Percentiles rank a stretch among this genome's conserved stretches.
phyloP scores from a whole-genome alignment of 2,797 vertebrate species.

The Catostomus latipinnis region DNA sequence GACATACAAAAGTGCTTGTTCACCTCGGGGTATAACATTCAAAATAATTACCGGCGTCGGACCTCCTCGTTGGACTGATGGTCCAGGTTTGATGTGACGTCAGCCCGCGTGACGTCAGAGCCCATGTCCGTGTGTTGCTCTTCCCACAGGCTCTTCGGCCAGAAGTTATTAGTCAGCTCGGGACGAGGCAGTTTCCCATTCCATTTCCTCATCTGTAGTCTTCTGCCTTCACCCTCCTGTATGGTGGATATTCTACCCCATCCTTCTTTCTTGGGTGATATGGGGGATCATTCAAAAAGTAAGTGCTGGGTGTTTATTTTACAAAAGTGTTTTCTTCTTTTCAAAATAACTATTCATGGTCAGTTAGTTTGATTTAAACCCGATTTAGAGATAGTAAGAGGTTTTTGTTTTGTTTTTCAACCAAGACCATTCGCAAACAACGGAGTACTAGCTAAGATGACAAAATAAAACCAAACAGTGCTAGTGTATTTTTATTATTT shows the following conservation, averaged over 20 bases:
- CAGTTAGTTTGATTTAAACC: conserved; percentile 5
- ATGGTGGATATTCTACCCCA: conserved; percentile 93
- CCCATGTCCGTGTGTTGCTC: conserved; percentile 82
- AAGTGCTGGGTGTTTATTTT: conserved; percentile 71
- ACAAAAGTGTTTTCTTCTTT: background rate
- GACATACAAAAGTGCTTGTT: conserved; percentile 4
- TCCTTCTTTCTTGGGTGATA: conserved; percentile 91
- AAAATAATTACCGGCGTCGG: conserved; percentile 24
- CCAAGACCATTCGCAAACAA: background rate
- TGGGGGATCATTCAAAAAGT: conserved; percentile 98
- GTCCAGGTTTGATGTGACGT: conserved; percentile 86
- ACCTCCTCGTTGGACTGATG: conserved; percentile 21
- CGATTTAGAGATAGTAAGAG: background rate
- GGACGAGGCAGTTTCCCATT: conserved; percentile 79
- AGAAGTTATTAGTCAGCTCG: conserved; percentile 81
- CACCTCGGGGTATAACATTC: background rate
- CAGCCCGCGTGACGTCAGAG: conserved; percentile 67
- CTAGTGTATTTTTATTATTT: background rate
- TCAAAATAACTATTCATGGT: background rate
- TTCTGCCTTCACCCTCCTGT: conserved; percentile 78
- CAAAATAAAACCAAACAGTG: too few relatives aligned
- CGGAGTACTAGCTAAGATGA: background rate
- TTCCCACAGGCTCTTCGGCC: conserved; percentile 76
- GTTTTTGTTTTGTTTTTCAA: background rate
- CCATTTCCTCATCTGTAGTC: conserved; percentile 71